Conservation (phyloP, 2,888 invertebrate species). For the Aromia moschata region DNA sequence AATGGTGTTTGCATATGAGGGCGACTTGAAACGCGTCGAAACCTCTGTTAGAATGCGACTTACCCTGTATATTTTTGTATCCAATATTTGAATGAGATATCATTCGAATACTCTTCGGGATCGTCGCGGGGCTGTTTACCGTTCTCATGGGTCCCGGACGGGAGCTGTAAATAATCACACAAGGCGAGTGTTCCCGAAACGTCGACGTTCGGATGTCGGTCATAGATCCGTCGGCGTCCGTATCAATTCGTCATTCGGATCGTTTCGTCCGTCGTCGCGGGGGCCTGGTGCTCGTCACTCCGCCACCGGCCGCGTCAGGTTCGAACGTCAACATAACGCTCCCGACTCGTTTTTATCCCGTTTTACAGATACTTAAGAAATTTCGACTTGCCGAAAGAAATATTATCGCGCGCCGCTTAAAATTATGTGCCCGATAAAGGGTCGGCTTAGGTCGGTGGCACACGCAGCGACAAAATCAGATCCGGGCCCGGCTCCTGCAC, state of each 20-base stretch:
- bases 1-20: too few relatives aligned
- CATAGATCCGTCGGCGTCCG: slow-evolving; percentile 54
- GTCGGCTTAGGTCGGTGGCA: background rate
- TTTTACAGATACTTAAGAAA: slow-evolving; percentile 40
- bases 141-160: slow-evolving; percentile 19
- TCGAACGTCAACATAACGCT: slow-evolving; percentile 36
- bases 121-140: slow-evolving; percentile 18
- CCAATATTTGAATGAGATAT: too few relatives aligned
- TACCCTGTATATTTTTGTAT: too few relatives aligned
- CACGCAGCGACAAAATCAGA: background rate
- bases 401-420: slow-evolving; percentile 27
- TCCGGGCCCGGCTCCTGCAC: too few relatives aligned
- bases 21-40: too few relatives aligned
- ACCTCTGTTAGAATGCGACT: too few relatives aligned
- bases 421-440: slow-evolving; percentile 35
- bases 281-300: slow-evolving; percentile 46
- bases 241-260: slow-evolving; percentile 56
- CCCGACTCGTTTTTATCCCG: slow-evolving; percentile 35
- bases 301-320: slow-evolving; percentile 28
- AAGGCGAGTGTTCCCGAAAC: slow-evolving; percentile 11
- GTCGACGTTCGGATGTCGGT: slow-evolving; percentile 43
- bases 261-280: slow-evolving; percentile 50
- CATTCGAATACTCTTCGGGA: slow-evolving; percentile 14
- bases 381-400: slow-evolving; percentile 35
- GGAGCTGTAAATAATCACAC: background rate